Evolutionary conservation across 1,140 invertebrate species (phyloP).

Genomic region (Drosophila simulans): DNA sequence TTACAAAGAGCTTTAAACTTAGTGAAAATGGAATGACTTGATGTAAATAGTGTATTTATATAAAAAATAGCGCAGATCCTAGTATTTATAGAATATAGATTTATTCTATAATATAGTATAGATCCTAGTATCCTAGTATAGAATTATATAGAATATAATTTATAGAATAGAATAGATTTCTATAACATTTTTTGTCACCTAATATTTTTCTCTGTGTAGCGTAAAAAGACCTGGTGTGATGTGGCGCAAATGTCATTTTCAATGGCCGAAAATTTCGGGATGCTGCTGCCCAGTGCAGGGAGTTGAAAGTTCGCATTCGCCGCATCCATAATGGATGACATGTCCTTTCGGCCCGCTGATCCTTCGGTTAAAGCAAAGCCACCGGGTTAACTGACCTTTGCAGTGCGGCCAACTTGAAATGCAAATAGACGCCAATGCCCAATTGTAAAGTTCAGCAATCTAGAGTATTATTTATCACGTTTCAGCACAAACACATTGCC

Average conservation of each 20-base stretch:
- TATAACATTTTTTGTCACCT: background rate
- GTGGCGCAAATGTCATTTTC: constrained; percentile 73
- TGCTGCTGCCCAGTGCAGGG: constrained; percentile 30
- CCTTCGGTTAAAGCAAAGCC: constrained; percentile 53
- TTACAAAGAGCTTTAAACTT: no score
- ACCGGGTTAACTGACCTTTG: constrained; percentile 72
- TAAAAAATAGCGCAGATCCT: no score
- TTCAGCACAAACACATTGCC: background rate
- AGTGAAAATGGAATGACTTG: no score
- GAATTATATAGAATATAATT: no score
- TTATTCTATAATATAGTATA: no score
- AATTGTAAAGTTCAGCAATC: constrained; percentile 33
- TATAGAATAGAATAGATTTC: no score
- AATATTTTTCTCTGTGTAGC: background rate
- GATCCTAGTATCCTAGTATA: no score
- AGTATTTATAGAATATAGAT: no score
- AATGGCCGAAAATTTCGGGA: constrained; percentile 43
- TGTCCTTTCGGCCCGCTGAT: constrained; percentile 34
- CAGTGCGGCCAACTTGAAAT: constrained; percentile 35
- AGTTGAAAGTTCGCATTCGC: constrained; percentile 62
- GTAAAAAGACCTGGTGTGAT: constrained; percentile 54
- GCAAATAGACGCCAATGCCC: constrained; percentile 30
- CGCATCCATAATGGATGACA: constrained; percentile 70
- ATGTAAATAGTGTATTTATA: no score
- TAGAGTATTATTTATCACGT: constrained; percentile 24